phyloP scores from a whole-genome alignment of 2,113 vertebrate species.

The Apodemus sylvaticus region DNA sequence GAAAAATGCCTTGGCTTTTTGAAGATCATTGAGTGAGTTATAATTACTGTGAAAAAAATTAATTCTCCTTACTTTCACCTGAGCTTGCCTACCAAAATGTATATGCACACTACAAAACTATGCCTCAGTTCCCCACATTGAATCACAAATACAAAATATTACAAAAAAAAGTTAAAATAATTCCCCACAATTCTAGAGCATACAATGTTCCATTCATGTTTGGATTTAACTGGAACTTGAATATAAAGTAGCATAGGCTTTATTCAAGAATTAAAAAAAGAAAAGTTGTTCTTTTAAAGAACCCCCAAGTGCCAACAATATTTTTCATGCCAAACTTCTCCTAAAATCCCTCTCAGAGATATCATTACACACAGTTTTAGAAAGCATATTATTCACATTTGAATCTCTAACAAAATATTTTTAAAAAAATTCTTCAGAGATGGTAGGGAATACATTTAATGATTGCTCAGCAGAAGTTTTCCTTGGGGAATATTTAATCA shows the following conservation, averaged over 20 bases:
- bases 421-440: conserved; percentile 29
- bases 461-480: conserved; percentile 70
- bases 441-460: conserved; percentile 65
- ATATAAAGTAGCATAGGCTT: not conserved
- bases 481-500: conserved; percentile 66
- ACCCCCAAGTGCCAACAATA: not conserved
- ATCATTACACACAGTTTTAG: conserved; percentile 21
- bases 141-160: not conserved
- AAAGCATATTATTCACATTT: conserved; percentile 59
- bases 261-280: not conserved
- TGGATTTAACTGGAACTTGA: not conserved
- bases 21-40: conserved; percentile 11
- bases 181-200: not conserved
- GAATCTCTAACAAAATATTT: conserved; percentile 39
- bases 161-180: not conserved
- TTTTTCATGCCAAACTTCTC: not conserved
- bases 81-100: not conserved
- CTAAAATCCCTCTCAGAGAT: not conserved
- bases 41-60: not conserved
- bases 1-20: conserved; percentile 27
- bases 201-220: not conserved
- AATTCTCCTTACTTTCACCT: not conserved
- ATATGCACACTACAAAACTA: not conserved
- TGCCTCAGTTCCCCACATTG: conserved; percentile 17
- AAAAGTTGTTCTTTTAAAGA: not conserved